phyloP scores from a whole-genome alignment of 2,888 invertebrate genomes.

The Zaprionus obscuricornis region DNA sequence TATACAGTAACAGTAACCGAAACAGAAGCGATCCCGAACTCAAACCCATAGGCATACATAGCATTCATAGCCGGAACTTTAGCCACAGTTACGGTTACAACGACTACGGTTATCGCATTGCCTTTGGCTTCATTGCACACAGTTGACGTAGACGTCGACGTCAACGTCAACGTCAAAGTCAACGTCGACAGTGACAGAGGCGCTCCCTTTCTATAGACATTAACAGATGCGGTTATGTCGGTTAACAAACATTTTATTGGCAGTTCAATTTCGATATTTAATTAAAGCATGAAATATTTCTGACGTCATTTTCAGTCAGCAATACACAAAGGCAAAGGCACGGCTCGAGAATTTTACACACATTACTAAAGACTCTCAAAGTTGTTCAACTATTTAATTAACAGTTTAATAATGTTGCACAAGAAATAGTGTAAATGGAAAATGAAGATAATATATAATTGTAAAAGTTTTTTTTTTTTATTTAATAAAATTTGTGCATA shows the following conservation, averaged over 20 bases:
- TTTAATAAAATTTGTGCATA: too few relatives aligned
- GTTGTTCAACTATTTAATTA: too few relatives aligned
- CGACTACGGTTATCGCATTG: slow-evolving; percentile 9
- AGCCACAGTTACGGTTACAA: slow-evolving; percentile 3
- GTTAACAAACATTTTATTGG: slow-evolving; percentile 77
- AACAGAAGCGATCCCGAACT: slow-evolving; percentile 15
- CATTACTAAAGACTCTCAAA: too few relatives aligned
- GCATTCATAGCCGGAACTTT: neutral
- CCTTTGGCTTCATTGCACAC: slow-evolving; percentile 72
- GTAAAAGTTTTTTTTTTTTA: too few relatives aligned
- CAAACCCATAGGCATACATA: slow-evolving; percentile 3
- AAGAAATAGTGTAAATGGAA: too few relatives aligned
- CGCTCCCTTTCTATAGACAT: slow-evolving; percentile 63
- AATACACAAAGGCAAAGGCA: neutral
- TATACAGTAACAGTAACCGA: slow-evolving; percentile 9
- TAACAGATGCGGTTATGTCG: slow-evolving; percentile 77
- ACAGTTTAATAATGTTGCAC: too few relatives aligned
- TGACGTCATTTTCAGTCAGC: slow-evolving; percentile 32
- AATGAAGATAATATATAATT: too few relatives aligned
- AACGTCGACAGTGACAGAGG: slow-evolving; percentile 19
- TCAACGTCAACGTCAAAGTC: slow-evolving; percentile 23
- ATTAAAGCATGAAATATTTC: slow-evolving; percentile 69
- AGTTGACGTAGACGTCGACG: slow-evolving; percentile 27
- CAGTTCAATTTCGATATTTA: slow-evolving; percentile 75
- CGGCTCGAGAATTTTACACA: too few relatives aligned